A percentile compares a stretch with the other conserved stretches of the same genome.
phyloP scores from a whole-genome alignment of 2,888 invertebrate species.

The Embidobia sp. region DNA sequence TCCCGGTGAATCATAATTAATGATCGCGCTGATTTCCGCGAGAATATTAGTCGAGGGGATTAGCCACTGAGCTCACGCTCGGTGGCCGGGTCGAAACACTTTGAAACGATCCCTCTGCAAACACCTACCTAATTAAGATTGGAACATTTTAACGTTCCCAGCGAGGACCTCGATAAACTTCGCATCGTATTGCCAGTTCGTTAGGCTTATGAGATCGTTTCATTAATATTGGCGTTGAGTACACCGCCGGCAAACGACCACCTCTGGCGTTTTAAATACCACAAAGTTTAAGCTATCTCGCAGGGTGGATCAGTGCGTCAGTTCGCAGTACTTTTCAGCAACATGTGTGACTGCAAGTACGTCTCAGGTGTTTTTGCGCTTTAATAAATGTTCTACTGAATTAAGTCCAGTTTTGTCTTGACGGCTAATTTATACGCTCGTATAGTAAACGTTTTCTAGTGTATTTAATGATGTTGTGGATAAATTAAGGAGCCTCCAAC shows the following conservation, averaged over 20 bases:
- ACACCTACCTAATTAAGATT: slow-evolving; percentile 82
- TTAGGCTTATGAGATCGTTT: slow-evolving; percentile 80
- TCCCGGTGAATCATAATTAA: slow-evolving; percentile 38
- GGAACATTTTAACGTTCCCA: slow-evolving; percentile 79
- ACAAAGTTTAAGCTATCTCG: slow-evolving; percentile 64
- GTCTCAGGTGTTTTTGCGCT: no score
- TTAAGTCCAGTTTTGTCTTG: no score
- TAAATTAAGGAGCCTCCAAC: no score
- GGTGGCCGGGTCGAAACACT: slow-evolving; percentile 58
- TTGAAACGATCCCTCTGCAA: slow-evolving; percentile 66
- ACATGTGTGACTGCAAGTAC: no score
- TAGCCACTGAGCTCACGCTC: slow-evolving; percentile 42
- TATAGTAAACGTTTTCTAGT: no score
- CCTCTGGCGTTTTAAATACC: slow-evolving; percentile 76
- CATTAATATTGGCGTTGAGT: slow-evolving; percentile 80
- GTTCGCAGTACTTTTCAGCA: no score
- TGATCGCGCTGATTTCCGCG: slow-evolving; percentile 52
- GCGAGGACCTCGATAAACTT: slow-evolving; percentile 78
- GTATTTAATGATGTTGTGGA: no score
- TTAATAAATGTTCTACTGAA: no score
- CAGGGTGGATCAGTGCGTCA: slow-evolving; percentile 45
- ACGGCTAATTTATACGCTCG: no score
- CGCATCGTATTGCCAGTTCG: slow-evolving; percentile 78
- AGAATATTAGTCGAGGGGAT: slow-evolving; percentile 52
- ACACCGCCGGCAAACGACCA: slow-evolving; percentile 74